Conservation (phyloP, 2,888 invertebrate genomes). For the Zelleria hepariella region DNA sequence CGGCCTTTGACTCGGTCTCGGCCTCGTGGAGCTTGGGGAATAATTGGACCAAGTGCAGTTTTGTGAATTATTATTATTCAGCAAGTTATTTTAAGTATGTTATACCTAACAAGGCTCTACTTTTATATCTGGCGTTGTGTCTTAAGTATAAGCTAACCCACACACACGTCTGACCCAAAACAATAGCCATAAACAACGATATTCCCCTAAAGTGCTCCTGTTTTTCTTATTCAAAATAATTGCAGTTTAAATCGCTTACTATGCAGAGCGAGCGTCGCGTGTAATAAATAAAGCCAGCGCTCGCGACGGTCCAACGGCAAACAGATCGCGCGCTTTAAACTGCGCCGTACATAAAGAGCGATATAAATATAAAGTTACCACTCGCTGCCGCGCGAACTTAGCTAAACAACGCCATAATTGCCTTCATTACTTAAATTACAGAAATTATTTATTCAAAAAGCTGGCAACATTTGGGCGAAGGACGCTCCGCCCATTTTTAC, state of each 20-base stretch:
- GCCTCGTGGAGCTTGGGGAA: not conserved
- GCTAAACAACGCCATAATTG: constrained; percentile 74
- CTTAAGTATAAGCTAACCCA: not conserved
- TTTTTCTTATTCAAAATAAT: constrained; percentile 45
- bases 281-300: constrained; percentile 58
- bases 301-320: constrained; percentile 54
- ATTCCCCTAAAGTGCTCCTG: constrained; percentile 9
- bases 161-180: not conserved
- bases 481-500: constrained; percentile 37
- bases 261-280: constrained; percentile 50
- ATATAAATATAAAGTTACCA: constrained; percentile 72
- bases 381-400: constrained; percentile 70
- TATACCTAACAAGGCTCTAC: too few species aligned
- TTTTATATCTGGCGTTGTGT: too few species aligned
- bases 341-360: constrained; percentile 69
- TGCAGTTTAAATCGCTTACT: constrained; percentile 65
- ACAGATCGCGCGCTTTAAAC: constrained; percentile 71
- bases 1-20: constrained; percentile 32
- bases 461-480: constrained; percentile 66
- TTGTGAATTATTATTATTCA: too few species aligned
- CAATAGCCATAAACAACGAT: not conserved
- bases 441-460: constrained; percentile 73
- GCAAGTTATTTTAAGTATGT: too few species aligned
- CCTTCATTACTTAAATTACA: constrained; percentile 74
- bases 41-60: not conserved